A percentile compares a stretch with the other conserved stretches of the same genome.
Evolutionary conservation across 35 echinoderm and acorn worm genomes (phyloP).

Genomic region (Ptychodera flava): DNA sequence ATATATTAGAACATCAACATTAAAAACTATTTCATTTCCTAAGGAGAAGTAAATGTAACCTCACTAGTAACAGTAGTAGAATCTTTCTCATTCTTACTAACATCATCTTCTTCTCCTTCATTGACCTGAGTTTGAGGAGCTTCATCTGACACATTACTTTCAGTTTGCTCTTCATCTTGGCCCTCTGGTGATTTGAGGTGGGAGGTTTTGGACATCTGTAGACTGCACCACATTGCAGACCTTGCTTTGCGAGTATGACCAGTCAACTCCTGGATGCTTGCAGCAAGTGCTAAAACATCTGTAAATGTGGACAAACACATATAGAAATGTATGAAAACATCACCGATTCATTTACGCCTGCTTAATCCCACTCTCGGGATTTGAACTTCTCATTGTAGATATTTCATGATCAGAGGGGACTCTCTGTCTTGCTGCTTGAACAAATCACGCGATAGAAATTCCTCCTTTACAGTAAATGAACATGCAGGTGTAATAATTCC

Average conservation of each 20-base stretch:
- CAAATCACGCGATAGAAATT: too few relatives aligned
- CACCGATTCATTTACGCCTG: too few relatives aligned
- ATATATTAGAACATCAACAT: neutral
- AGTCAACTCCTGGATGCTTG: neutral
- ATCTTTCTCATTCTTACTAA: neutral
- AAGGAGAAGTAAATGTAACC: neutral
- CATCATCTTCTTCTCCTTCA: neutral
- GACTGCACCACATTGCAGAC: neutral
- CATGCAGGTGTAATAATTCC: too few relatives aligned
- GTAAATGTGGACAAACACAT: too few relatives aligned
- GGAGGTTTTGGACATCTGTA: neutral
- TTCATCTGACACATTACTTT: neutral
- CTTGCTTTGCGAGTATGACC: neutral
- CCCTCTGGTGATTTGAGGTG: neutral
- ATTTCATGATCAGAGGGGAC: too few relatives aligned
- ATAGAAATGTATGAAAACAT: too few relatives aligned
- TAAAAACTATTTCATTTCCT: neutral
- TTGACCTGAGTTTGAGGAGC: neutral
- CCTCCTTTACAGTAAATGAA: too few relatives aligned
- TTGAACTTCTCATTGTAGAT: too few relatives aligned
- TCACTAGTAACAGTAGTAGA: neutral
- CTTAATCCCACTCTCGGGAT: too few relatives aligned
- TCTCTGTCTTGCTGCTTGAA: too few relatives aligned
- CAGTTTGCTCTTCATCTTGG: neutral
- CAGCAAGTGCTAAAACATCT: neutral